Conservation (phyloP, 2,113 vertebrate genomes). For the Cariama cristata region DNA sequence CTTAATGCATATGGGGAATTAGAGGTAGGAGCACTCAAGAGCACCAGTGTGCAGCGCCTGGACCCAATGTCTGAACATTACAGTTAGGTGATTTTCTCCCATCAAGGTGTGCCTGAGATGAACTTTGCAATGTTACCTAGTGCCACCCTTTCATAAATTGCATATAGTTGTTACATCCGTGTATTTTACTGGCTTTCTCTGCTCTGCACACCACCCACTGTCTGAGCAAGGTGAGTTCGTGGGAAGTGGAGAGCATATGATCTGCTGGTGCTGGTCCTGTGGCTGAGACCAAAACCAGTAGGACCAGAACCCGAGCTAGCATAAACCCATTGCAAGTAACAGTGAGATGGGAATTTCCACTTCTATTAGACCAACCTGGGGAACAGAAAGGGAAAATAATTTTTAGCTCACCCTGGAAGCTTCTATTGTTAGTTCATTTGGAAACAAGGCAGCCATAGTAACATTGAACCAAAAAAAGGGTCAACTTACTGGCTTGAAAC, state of each 20-base stretch:
- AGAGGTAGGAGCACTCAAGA: neutral
- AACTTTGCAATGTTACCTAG: neutral
- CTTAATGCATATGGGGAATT: neutral
- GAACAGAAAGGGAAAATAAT: neutral
- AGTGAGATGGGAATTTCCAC: neutral
- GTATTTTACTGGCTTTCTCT: neutral
- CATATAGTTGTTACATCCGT: neutral
- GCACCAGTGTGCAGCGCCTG: neutral
- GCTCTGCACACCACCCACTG: neutral
- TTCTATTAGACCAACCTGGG: neutral
- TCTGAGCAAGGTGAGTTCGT: neutral
- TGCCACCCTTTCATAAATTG: neutral
- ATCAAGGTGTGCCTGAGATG: neutral
- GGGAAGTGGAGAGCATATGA: fast-evolving
- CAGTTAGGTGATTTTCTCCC: neutral
- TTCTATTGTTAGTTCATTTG: neutral
- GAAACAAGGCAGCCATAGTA: neutral
- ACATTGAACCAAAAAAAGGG: fast-evolving
- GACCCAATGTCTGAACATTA: neutral
- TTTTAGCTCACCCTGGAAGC: neutral
- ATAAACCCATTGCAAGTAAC: neutral
- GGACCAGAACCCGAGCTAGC: neutral
- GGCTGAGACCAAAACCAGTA: neutral
- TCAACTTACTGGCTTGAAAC: neutral
- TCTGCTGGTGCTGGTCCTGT: neutral